These are phyloP conservation scores for Cololabis saira DNA, from an alignment of 2,113 vertebrate genomes.

Conservation along the genomic window DNA sequence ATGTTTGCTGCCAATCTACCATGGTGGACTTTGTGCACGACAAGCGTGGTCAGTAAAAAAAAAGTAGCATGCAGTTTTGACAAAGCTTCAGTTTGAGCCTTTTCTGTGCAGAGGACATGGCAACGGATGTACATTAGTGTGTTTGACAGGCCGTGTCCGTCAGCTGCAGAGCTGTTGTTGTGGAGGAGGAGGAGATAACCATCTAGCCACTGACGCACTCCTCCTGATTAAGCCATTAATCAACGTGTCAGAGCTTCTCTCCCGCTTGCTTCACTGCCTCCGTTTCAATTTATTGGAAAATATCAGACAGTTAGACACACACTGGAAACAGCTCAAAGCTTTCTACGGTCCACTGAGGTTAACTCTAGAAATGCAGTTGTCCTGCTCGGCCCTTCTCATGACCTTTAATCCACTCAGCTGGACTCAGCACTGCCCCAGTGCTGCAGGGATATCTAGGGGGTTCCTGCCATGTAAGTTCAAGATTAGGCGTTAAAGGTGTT, in stretches of 20 bases:
- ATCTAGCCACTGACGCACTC: conserved; percentile 52
- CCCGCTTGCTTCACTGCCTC: conserved; percentile 44
- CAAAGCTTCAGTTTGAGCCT: conserved; percentile 13
- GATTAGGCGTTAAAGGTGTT: conserved; percentile 56
- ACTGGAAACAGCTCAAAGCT: conserved; percentile 1
- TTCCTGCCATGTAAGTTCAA: conserved; percentile 40
- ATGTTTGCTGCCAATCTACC: no score
- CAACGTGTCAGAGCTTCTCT: conserved; percentile 61
- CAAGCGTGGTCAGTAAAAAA: no score
- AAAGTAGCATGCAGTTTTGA: not conserved
- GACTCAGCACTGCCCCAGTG: conserved; percentile 5
- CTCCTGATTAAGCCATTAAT: conserved; percentile 71
- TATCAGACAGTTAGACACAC: conserved; percentile 21
- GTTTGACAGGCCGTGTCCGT: conserved; percentile 53
- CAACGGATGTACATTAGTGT: conserved; percentile 13
- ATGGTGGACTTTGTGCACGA: no score
- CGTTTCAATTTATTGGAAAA: conserved; percentile 33
- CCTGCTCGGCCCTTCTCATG: conserved; percentile 1
- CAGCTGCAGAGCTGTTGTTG: conserved; percentile 55
- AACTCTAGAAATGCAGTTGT: conserved; percentile 13
- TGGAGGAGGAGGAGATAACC: conserved; percentile 37
- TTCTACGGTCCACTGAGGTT: conserved; percentile 10
- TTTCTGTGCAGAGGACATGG: conserved; percentile 5
- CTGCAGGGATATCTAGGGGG: conserved; percentile 45
- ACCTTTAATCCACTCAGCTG: conserved; percentile 41